Evolutionary conservation across 2,888 invertebrate species (phyloP).

Genomic region (Ochlodes sylvanus): DNA sequence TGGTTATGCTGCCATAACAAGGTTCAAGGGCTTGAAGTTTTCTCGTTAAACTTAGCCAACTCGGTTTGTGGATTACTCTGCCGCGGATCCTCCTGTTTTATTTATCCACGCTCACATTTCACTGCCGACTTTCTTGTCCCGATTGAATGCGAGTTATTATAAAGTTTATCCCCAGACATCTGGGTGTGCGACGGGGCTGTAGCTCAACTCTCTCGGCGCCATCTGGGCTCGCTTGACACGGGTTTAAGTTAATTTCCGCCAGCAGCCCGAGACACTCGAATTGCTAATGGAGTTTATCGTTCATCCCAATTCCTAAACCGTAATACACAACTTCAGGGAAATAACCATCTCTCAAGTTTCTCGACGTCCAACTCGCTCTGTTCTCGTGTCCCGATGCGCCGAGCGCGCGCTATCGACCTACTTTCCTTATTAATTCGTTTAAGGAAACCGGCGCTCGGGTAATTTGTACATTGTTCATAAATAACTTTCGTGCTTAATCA

Average conservation of each 20-base stretch:
- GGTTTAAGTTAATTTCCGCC: constrained; percentile 73
- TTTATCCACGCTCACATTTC: constrained; percentile 34
- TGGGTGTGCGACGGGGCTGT: constrained; percentile 20
- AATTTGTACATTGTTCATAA: constrained; percentile 35
- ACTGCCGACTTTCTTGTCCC: background rate
- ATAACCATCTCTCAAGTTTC: constrained; percentile 31
- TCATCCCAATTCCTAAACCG: constrained; percentile 52
- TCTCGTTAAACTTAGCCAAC: constrained; percentile 50
- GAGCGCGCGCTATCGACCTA: constrained; percentile 39
- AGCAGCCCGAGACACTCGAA: constrained; percentile 47
- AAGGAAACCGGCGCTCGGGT: constrained; percentile 41
- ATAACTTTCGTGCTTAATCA: constrained; percentile 31
- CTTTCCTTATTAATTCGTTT: constrained; percentile 50
- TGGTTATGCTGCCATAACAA: constrained; percentile 46
- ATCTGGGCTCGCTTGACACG: constrained; percentile 56
- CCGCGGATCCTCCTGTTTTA: constrained; percentile 34
- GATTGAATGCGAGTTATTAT: constrained; percentile 20
- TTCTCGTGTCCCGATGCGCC: background rate
- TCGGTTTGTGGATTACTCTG: constrained; percentile 41
- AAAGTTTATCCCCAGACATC: constrained; percentile 27
- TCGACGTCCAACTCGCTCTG: constrained; percentile 22
- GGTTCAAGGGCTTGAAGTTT: constrained; percentile 47
- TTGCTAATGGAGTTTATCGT: constrained; percentile 65
- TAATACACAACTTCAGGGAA: constrained; percentile 49
- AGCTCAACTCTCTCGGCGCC: constrained; percentile 47